These are phyloP conservation scores for Bombus pyrosoma DNA, from an alignment of 1,140 invertebrate genomes.

Conservation along the genomic window DNA sequence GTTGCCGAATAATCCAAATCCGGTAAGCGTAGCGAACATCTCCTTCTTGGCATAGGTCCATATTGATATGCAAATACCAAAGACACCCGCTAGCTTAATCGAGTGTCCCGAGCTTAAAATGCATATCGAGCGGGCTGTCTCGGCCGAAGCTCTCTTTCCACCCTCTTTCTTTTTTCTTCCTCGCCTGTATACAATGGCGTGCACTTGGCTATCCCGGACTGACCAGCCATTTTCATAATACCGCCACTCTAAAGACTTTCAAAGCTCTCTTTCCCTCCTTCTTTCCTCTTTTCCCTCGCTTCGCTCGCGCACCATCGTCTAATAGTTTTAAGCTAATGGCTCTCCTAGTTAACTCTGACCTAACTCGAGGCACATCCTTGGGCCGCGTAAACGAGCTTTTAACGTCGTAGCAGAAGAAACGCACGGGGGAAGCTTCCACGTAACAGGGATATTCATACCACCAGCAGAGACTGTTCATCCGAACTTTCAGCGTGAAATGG, in stretches of 20 bases:
- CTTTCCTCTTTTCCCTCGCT: conserved; percentile 5
- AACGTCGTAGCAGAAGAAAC: conserved; percentile 58
- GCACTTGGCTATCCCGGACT: conserved; percentile 23
- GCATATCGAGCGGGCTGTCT: conserved; percentile 52
- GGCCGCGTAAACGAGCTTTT: conserved; percentile 73
- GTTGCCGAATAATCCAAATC: conserved; percentile 41
- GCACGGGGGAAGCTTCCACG: background rate
- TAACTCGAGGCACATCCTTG: conserved; percentile 55
- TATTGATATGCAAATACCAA: conserved; percentile 76
- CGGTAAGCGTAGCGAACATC: conserved; percentile 26
- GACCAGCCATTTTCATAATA: conserved; percentile 68
- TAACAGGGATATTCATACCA: conserved; percentile 29
- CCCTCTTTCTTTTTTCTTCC: no score
- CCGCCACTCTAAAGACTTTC: conserved; percentile 63
- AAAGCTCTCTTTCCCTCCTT: conserved; percentile 49
- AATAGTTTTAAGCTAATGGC: conserved; percentile 75
- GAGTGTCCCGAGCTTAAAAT: conserved; percentile 71
- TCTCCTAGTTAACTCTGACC: conserved; percentile 62
- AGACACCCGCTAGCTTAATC: conserved; percentile 73
- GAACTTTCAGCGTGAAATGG: conserved; percentile 20
- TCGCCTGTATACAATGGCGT: background rate
- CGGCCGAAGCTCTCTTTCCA: background rate
- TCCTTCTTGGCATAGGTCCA: conserved; percentile 59
- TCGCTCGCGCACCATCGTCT: conserved; percentile 46
- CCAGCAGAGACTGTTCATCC: background rate